These are phyloP conservation scores for Dusona sp. DNA, from an alignment of 2,888 invertebrate genomes.

Conservation along the genomic window DNA sequence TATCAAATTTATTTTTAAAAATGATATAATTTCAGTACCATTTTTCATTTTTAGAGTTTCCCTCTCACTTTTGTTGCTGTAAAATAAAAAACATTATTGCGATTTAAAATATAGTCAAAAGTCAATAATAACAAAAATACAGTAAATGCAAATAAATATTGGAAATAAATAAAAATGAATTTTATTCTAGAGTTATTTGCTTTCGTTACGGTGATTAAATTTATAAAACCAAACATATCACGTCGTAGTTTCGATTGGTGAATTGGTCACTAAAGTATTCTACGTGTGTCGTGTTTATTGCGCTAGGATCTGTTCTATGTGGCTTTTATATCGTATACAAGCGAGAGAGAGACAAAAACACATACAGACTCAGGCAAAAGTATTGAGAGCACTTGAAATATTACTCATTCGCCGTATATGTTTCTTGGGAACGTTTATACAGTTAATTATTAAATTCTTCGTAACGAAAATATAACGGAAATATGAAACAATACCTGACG, in stretches of 20 bases:
- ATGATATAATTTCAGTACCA: too few species aligned
- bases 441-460: neutral
- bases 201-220: neutral
- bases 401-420: neutral
- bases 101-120: neutral
- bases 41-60: too few species aligned
- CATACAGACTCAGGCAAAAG: neutral
- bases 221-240: constrained; percentile 1
- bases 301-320: constrained; percentile 7
- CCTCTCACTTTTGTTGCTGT: too few species aligned
- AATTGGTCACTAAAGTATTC: constrained; percentile 55
- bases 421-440: neutral
- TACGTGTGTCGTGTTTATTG: constrained; percentile 19
- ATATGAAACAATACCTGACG: too few species aligned
- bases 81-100: too few species aligned
- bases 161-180: neutral
- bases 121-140: neutral
- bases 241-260: constrained; percentile 70
- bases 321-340: neutral
- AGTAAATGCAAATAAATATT: neutral
- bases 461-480: too few species aligned
- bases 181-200: neutral
- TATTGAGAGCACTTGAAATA: neutral
- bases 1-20: too few species aligned
- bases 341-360: neutral